A percentile compares a stretch with the other conserved stretches of the same genome.
Evolutionary conservation across 1,140 invertebrate species (phyloP).

Genomic region (Calliopsis andreniformis): DNA sequence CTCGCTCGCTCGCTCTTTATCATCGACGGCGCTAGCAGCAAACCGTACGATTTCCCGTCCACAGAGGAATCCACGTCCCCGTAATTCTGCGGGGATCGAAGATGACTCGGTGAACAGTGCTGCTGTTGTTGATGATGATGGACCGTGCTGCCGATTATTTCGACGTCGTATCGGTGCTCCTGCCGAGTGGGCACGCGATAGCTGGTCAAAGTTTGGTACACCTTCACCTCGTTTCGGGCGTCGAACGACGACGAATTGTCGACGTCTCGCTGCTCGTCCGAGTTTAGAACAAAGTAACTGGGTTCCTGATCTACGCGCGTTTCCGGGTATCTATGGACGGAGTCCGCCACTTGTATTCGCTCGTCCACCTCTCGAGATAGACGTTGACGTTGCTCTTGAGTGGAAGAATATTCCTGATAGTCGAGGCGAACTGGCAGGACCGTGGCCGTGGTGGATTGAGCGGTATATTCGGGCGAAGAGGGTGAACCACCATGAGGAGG

Average conservation of each 20-base stretch:
- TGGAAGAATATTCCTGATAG: slow-evolving; percentile 54
- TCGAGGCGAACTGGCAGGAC: slow-evolving; percentile 36
- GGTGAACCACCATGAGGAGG: slow-evolving; percentile 61
- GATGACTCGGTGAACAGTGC: slow-evolving; percentile 54
- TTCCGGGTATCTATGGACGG: slow-evolving; percentile 29
- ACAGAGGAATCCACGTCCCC: slow-evolving; percentile 55
- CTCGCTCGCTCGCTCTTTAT: slow-evolving; percentile 75
- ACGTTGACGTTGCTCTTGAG: slow-evolving; percentile 34
- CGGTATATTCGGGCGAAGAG: slow-evolving; percentile 60
- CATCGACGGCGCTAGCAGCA: slow-evolving; percentile 63
- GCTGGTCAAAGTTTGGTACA: slow-evolving; percentile 52
- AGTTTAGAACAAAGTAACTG: slow-evolving; percentile 47
- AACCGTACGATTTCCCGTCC: slow-evolving; percentile 48
- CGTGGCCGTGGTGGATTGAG: slow-evolving; percentile 28
- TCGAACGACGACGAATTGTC: slow-evolving; percentile 19
- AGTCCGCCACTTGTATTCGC: slow-evolving; percentile 20
- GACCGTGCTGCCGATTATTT: slow-evolving; percentile 18
- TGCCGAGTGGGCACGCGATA: slow-evolving; percentile 23
- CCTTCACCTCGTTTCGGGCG: slow-evolving; percentile 44
- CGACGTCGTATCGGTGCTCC: slow-evolving; percentile 33
- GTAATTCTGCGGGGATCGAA: slow-evolving; percentile 48
- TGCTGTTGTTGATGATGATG: slow-evolving; percentile 54
- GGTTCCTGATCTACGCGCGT: slow-evolving; percentile 33
- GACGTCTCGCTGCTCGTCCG: slow-evolving; percentile 45
- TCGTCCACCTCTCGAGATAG: slow-evolving; percentile 21